Evolutionary conservation across 2,888 invertebrate species (phyloP), one percentile per base, ranked within the genome.

Genomic region (Ormyrus labotus): DNA sequence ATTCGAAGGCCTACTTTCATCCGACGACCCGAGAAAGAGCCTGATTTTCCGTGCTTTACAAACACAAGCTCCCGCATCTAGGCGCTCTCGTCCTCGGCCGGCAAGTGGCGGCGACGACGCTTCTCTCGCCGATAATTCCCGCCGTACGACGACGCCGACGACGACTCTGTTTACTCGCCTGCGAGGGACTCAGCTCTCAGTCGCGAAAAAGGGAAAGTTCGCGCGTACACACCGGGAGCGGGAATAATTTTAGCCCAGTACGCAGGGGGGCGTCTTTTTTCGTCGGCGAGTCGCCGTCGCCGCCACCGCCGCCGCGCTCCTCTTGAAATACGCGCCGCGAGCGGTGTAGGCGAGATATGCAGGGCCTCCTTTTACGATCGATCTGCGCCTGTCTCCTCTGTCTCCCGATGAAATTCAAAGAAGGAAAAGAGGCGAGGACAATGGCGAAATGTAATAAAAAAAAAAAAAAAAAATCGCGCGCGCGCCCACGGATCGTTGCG

Each of bases 1-100:
- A 82, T 79, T 80, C 82, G 74, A 80, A 84, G 85, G 84, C 85
- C 85, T 84, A 86, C 86, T 86, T 85, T 85, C 83, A 78, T 83
- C 84, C 80, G 80, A 67, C 79, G 80, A 79, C 75, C 77, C 74
- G 83, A 74, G 80, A 82, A 2, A 19, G 19, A 19, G 19, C 19
- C 19, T 1, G 19, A 19, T 19, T 19, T 19, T 19, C 19, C 19
- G 19, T 2, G 19, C 19, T 19, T 19, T 19, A 19, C 19, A 19
- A 19, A 19, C 19, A 68, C 81, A 84, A 82, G 78, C 73, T 73
- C 70, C 55, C 77, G 77, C 83, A 81, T 81, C 9, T 65, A 1
- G 3, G 6, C 11, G 11, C 64, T 48, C 60, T 6, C 5, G 34
- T 0, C 51, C 50, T 51, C 0, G 13, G 3, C 13, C 13, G 19